Evolutionary conservation across 1,140 invertebrate species (phyloP).

Genomic region (Eurosta solidaginis): DNA sequence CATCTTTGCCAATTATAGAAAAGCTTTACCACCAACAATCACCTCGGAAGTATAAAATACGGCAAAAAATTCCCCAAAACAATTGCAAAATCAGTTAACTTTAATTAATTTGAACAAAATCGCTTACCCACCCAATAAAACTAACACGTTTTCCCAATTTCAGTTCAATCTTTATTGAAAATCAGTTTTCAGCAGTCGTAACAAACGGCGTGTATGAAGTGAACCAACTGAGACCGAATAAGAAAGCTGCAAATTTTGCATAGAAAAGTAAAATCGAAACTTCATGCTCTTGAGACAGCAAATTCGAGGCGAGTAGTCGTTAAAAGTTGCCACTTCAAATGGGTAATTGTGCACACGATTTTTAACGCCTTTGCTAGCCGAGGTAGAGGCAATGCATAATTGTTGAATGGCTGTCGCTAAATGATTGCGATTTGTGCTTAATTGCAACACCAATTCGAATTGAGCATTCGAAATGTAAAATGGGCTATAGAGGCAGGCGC

Average conservation of each 20-base stretch:
- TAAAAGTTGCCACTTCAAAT: background rate
- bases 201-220: too few species aligned
- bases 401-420: background rate
- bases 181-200: too few species aligned
- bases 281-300: background rate
- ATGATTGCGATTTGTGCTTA: constrained; percentile 18
- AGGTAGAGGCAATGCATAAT: background rate
- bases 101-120: constrained; percentile 25
- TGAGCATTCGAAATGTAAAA: background rate
- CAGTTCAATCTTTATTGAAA: constrained; percentile 21
- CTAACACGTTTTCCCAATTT: constrained; percentile 7
- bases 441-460: constrained; percentile 14
- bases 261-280: too few species aligned
- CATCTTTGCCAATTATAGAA: too few species aligned
- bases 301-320: background rate
- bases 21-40: too few species aligned
- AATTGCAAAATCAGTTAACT: background rate
- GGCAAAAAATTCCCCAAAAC: background rate
- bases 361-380: background rate
- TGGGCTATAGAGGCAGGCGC: background rate
- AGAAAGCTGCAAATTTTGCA: too few species aligned
- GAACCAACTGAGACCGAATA: too few species aligned
- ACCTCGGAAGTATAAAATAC: too few species aligned
- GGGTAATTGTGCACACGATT: constrained; percentile 26
- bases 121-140: background rate